Base-by-base conservation (phyloP, 2,888 invertebrate species). In the Galeopsomyia nigrocyanea region DNA sequence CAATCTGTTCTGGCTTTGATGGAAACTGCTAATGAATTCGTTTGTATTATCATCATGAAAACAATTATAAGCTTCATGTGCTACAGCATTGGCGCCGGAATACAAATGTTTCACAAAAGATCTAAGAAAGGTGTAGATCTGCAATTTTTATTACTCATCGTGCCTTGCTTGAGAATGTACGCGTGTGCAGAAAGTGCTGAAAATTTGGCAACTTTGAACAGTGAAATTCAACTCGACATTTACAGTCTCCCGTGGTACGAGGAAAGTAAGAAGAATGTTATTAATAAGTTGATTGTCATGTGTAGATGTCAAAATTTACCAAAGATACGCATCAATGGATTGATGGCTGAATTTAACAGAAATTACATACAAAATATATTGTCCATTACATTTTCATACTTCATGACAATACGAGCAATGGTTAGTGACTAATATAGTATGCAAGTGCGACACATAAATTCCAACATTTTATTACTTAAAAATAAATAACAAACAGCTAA, bases 341-440 rank as follows among this genome's bases (percentile, higher is more conserved):
- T 67, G 3, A 58, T 58, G 66, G 1, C 19, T 14, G 49, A 19
- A 17, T 14, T 58, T 9, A 31, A 67, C 16, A 26, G 66, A 58
- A n/a, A 9, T 13, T 67, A 67, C 22, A 26, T 66, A 57, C 13
- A 21, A 51, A 39, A 0, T 31, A 49, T 66, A 49, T 46, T 64
- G 3, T 64, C 39, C 9, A 7, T 21, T 3, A 55, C 55, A 0
- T 53, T 21, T 47, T 64, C 64, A 9, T 64, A 64, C 21, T 64
- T 64, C n/a, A 64, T 46, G 46, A 46, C 64, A 46, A 13, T 64
- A 13, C 53, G 55, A 10, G 21, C 55, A n/a, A 39, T 55, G n/a
- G n/a, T n/a, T n/a, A n/a, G n/a, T n/a, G n/a, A n/a, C n/a, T n/a
- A n/a, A n/a, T n/a, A n/a, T n/a, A n/a, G n/a, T n/a, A n/a, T n/a